Evolutionary conservation across 2,888 invertebrate genomes (phyloP).

Genomic region (Phaonia tiefii): DNA sequence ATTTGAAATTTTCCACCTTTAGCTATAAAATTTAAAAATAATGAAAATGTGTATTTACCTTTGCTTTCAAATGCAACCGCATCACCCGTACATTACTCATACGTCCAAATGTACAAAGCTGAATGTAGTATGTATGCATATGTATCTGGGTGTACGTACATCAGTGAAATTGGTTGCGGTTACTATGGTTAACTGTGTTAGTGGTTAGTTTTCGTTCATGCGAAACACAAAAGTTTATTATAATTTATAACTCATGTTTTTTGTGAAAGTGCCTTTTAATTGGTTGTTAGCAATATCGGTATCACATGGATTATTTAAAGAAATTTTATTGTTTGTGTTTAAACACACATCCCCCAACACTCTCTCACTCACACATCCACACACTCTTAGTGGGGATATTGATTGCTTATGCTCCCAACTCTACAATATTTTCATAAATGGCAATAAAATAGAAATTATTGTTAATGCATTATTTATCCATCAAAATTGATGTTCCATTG

Average conservation of each 20-base stretch:
- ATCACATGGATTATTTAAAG: neutral
- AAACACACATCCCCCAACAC: neutral
- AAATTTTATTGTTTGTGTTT: neutral
- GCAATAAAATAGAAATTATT: neutral
- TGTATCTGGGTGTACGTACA: neutral
- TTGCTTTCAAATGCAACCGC: too few species aligned
- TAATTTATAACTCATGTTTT: conserved; percentile 9
- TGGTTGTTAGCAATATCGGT: conserved; percentile 9
- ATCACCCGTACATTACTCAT: neutral
- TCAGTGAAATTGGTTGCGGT: conserved; percentile 1
- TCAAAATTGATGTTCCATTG: neutral
- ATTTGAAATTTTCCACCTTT: too few species aligned
- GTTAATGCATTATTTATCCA: neutral
- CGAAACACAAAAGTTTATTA: conserved; percentile 8
- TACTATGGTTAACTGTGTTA: conserved; percentile 3
- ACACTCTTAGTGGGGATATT: too few species aligned
- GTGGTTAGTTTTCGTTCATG: neutral
- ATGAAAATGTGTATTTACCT: too few species aligned
- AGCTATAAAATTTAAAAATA: too few species aligned
- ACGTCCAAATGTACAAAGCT: neutral
- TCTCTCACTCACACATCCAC: too few species aligned
- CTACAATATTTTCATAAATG: neutral
- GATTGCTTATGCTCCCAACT: too few species aligned
- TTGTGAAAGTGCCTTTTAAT: conserved; percentile 22
- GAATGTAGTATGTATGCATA: neutral